Evolutionary conservation across 1,140 invertebrate species (phyloP).

Genomic region (Coelopa frigida): DNA sequence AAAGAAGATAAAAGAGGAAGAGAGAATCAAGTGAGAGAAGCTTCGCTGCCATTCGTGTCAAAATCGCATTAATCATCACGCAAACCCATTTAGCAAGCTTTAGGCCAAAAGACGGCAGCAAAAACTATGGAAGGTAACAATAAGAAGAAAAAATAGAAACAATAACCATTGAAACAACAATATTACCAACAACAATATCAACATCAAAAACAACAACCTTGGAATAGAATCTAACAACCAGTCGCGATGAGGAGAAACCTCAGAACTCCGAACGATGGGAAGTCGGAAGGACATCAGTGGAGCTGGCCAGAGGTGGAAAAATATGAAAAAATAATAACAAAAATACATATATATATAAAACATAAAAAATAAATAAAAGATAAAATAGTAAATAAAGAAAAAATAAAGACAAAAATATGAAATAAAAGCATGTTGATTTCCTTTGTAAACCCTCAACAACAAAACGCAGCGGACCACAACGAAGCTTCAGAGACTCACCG

Average conservation of each 20-base stretch:
- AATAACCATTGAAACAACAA: conserved; percentile 4
- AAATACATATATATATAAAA: neutral
- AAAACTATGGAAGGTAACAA: neutral
- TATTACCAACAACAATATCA: neutral
- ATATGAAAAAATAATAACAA: too few relatives aligned
- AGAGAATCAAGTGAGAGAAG: neutral
- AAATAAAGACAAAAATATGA: neutral
- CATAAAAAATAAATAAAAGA: conserved; percentile 1
- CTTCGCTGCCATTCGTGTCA: conserved; percentile 2
- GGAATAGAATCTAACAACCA: too few relatives aligned
- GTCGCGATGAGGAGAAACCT: too few relatives aligned
- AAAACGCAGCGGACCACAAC: too few relatives aligned
- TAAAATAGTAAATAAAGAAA: neutral
- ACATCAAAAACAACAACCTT: neutral
- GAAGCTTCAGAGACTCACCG: too few relatives aligned
- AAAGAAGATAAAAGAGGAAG: neutral
- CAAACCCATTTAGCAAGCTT: neutral
- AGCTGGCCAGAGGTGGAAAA: too few relatives aligned
- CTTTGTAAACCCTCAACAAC: too few relatives aligned
- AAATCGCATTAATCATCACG: conserved; percentile 11
- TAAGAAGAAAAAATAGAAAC: neutral
- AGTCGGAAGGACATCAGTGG: too few relatives aligned
- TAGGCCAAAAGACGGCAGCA: neutral
- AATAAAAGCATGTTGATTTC: too few relatives aligned
- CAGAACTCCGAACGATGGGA: too few relatives aligned